Base-by-base conservation (phyloP, 1,140 invertebrate species). In the Drosophila aff. region DNA sequence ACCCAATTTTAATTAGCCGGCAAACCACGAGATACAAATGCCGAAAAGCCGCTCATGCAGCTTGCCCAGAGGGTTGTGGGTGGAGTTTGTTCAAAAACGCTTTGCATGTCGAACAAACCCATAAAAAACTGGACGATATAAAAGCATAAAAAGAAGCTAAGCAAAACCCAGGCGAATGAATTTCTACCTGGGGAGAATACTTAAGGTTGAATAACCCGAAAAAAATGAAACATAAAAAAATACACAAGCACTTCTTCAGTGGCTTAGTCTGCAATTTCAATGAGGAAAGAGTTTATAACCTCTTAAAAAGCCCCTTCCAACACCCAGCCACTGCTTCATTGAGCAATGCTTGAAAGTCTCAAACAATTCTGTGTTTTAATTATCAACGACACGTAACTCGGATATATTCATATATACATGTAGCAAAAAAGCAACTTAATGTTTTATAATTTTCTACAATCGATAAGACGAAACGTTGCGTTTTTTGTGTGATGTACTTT, bases 1-100 rank as follows among this genome's bases (percentile, higher is more conserved):
- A 47, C 76, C 77, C 73, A 81, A 84, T 84, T 85, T 74, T 63
- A 79, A 85, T 84, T 74, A 81, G 77, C 57, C 53, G 23, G 23
- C 58, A 43, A 79, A 33, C 52, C 46, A 58, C 46, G 44, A 73
- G 69, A 73, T 72, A 43, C 66, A 33, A 61, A 49, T 21, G 15
- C 40, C 31, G 15, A 67, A 71, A 69, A 57, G 63, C 67, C 67
- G 33, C 64, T 40, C 49, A 57, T 71, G 43, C 53, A 73, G 46
- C 69, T 52, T 43, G 38, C 6, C 31, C n/a, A 31, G 28, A 41
- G 23, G 4, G 28, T 23, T 43, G 71, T 53, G 57, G 73, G 67
- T 61, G 67, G 47, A 47, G 74, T 31, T 62, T 8, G 16, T 31
- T 16, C 36, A 63, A 31, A 72, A 67, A 36, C 55, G 46, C 63